These are phyloP conservation scores for Epinephelus coioides DNA, from an alignment of 2,797 vertebrate genomes.

Conservation along the genomic window DNA sequence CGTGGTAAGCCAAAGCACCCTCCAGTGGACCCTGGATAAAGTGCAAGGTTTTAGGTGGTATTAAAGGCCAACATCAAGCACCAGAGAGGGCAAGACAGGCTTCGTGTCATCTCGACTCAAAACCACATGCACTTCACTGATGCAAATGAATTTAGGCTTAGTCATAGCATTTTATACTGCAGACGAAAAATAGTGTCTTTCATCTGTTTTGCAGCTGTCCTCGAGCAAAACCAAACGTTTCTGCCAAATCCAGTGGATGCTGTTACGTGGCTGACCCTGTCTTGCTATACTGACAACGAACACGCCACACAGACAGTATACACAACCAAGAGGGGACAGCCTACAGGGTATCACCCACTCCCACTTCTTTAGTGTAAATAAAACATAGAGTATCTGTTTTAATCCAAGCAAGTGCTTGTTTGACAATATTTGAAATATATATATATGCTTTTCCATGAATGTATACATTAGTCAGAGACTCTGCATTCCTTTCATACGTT, in stretches of 20 bases:
- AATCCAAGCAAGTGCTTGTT: conserved; percentile 5
- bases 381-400: not conserved
- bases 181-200: not conserved
- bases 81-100: not conserved
- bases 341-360: not conserved
- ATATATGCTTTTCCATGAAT: not conserved
- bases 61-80: not conserved
- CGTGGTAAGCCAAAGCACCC: conserved; percentile 20
- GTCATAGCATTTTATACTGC: not conserved
- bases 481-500: not conserved
- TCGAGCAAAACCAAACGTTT: conserved; percentile 4
- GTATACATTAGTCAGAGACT: not conserved
- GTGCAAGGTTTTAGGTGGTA: not conserved
- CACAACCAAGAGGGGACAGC: not conserved
- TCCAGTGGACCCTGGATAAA: conserved; percentile 30
- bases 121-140: not conserved
- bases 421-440: conserved; percentile 2
- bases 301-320: conserved; percentile 1
- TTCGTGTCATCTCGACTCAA: not conserved
- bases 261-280: conserved; percentile 3
- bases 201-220: not conserved
- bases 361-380: not conserved
- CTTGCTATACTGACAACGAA: not conserved
- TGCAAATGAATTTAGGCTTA: not conserved
- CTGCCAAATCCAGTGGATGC: conserved; percentile 7